phyloP scores from a whole-genome alignment of 2,888 invertebrate genomes.

The Tetropium fuscum region DNA sequence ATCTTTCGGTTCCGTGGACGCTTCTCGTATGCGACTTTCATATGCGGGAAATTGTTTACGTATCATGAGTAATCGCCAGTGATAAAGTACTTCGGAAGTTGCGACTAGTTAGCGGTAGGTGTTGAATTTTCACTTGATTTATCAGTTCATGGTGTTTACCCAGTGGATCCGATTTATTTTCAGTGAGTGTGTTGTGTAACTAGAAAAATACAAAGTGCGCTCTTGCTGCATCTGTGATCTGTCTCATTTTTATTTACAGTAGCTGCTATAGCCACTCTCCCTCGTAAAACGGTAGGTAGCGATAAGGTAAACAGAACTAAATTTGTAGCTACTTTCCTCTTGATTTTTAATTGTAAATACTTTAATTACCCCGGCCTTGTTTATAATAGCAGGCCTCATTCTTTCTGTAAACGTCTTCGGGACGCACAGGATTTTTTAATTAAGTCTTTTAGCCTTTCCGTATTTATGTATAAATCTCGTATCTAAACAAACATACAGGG shows the following conservation, averaged over 20 bases:
- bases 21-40: not conserved
- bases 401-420: conserved; percentile 23
- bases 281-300: conserved; percentile 24
- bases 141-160: conserved; percentile 4
- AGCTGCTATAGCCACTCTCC: conserved; percentile 17
- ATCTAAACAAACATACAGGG: no score
- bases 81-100: not conserved
- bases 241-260: conserved; percentile 26
- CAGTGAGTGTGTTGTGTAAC: conserved; percentile 22
- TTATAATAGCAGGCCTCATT: conserved; percentile 15
- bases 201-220: conserved; percentile 22
- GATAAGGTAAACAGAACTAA: conserved; percentile 18
- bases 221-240: conserved; percentile 24
- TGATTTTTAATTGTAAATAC: conserved; percentile 29
- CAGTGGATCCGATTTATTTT: conserved; percentile 7
- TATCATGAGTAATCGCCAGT: conserved; percentile 1
- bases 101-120: not conserved
- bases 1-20: not conserved
- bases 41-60: not conserved
- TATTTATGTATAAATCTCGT: no score
- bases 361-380: conserved; percentile 21
- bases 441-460: no score
- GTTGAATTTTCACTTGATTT: not conserved
- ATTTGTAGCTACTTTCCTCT: conserved; percentile 21
- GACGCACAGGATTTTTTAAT: not conserved